phyloP scores from a whole-genome alignment of 1,140 invertebrate species.

The Trialeurodes vaporariorum region DNA sequence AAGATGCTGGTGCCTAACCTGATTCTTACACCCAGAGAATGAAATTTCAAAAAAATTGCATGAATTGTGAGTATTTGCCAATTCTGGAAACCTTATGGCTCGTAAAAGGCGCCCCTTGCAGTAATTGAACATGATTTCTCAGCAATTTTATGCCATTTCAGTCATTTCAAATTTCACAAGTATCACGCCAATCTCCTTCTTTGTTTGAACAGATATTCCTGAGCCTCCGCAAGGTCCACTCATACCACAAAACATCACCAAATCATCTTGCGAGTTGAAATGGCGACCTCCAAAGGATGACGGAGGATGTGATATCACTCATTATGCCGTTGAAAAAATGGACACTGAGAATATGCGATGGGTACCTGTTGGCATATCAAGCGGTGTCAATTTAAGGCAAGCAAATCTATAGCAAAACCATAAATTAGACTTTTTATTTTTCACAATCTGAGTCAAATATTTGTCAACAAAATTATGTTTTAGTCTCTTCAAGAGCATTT shows the following conservation, averaged over 20 bases:
- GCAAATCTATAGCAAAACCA: not conserved
- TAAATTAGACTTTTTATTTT: not conserved
- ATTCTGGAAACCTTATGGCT: too few relatives aligned
- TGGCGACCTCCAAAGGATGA: constrained; percentile 90
- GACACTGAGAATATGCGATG: constrained; percentile 85
- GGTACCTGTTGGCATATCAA: constrained; percentile 76
- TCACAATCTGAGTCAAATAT: not conserved
- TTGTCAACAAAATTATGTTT: too few relatives aligned
- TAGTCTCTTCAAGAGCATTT: too few relatives aligned
- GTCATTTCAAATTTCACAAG: too few relatives aligned
- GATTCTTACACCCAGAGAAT: too few relatives aligned
- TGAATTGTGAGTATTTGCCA: too few relatives aligned
- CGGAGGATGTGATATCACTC: constrained; percentile 77
- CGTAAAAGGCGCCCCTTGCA: too few relatives aligned
- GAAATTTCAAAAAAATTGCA: too few relatives aligned
- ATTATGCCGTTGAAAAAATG: constrained; percentile 91
- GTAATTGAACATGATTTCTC: too few relatives aligned
- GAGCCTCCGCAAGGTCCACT: constrained; percentile 79
- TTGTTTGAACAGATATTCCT: constrained; percentile 51
- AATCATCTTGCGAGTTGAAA: constrained; percentile 61
- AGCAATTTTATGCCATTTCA: too few relatives aligned
- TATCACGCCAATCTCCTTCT: too few relatives aligned
- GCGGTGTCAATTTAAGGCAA: constrained; percentile 42
- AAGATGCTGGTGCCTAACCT: too few relatives aligned
- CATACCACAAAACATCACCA: constrained; percentile 67